Conservation (phyloP, 2,797 vertebrate species). For the Meriones psammophilus region DNA sequence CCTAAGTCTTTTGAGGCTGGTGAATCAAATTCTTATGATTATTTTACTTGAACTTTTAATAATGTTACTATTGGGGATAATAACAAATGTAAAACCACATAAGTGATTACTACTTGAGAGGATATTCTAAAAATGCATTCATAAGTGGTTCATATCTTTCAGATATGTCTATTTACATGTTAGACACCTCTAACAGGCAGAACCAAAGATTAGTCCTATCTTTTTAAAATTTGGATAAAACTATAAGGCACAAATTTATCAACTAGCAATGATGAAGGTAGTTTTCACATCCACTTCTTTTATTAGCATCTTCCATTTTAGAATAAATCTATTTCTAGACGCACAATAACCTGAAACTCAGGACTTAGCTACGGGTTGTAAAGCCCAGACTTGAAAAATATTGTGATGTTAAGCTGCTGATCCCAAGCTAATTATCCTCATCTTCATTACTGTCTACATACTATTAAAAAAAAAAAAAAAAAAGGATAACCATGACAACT, state of each 20-base stretch:
- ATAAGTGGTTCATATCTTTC: neutral
- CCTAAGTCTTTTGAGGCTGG: neutral
- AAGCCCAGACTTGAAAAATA: neutral
- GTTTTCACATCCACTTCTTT: neutral
- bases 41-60: conserved; percentile 24
- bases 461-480: no score
- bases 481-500: no score
- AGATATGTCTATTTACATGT: neutral
- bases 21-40: conserved; percentile 10
- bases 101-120: neutral
- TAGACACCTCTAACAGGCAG: neutral
- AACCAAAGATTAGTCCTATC: neutral
- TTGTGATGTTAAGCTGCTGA: neutral
- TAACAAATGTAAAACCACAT: neutral
- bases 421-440: neutral
- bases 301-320: neutral
- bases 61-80: neutral
- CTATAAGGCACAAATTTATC: neutral
- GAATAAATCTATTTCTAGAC: neutral
- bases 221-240: neutral
- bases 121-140: neutral
- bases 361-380: neutral
- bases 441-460: neutral
- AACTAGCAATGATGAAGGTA: neutral
- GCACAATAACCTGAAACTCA: neutral